Base-by-base conservation (phyloP, 1,140 invertebrate species). In the Philotrypesis tridentata region DNA sequence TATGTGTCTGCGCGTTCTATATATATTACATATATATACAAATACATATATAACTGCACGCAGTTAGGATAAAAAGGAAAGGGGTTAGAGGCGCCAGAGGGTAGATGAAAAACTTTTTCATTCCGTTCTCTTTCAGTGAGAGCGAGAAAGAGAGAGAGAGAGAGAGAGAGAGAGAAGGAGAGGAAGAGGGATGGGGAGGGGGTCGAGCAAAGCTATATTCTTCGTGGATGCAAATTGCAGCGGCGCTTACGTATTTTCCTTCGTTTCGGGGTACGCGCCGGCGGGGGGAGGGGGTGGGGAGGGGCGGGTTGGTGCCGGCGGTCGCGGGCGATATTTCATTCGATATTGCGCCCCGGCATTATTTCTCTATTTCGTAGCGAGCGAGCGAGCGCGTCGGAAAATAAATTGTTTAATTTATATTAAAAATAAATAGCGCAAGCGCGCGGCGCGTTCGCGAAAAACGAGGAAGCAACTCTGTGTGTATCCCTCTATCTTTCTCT, bases 371-470 rank as follows among this genome's bases (percentile, higher is more conserved):
- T 88, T 87, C 87, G 85, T 84, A 86, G 83, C 79, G 25, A 21
- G 83, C 85, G 73, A 71, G 68, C 31, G 23, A 3, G 73, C 55
- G 74, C 33, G 11, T 23, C 86, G 86, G 82, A 82, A 85, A 87
- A 85, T 89, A 89, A 89, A 90, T 90, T 89, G 89, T 90, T 89
- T 90, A 90, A 90, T 90, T 89, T 89, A 90, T 90, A 89, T 90
- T 90, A 90, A 90, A 89, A 90, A 90, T 89, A 90, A 90, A 90
- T 90, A 90, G 87, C 87, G 84, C 82, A 82, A 70, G 77, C 80
- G 77, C 73, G 84, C 75, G 74, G n/a, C 65, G 80, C 60, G 68
- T 37, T n/a, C 29, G 78, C n/a, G 73, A 29, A 71, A 71, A 77
- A 40, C 48, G 72, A 27, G 60, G 73, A 68, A 78, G 79, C 76